Evolutionary conservation across 1,140 invertebrate species (phyloP).

Genomic region (Phocides pigmalion): DNA sequence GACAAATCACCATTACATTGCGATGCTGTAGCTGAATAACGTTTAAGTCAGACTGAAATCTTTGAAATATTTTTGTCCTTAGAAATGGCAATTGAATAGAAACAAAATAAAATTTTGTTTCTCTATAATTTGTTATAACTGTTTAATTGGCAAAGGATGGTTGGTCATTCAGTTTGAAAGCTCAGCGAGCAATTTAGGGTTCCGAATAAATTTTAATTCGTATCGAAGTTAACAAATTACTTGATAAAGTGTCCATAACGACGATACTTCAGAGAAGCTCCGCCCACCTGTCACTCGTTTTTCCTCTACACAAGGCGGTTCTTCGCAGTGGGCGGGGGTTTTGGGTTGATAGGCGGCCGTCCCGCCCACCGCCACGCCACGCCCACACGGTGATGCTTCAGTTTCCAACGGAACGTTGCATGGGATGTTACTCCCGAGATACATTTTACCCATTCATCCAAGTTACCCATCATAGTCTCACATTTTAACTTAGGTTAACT

Average conservation of each 20-base stretch:
- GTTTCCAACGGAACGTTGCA: slow-evolving; percentile 65
- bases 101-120: not conserved
- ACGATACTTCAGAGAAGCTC: slow-evolving; percentile 62
- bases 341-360: slow-evolving; percentile 34
- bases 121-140: not conserved
- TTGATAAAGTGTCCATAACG: slow-evolving; percentile 79
- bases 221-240: slow-evolving; percentile 77
- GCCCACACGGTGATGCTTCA: slow-evolving; percentile 67
- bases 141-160: not conserved
- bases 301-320: slow-evolving; percentile 57
- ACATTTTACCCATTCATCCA: too few species aligned
- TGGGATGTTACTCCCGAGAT: slow-evolving; percentile 59
- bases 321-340: slow-evolving; percentile 49
- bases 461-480: not conserved
- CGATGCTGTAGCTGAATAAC: not conserved
- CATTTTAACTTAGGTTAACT: not conserved
- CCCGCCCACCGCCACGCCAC: slow-evolving; percentile 62
- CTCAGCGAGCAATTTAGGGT: slow-evolving; percentile 39
- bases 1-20: slow-evolving; percentile 13
- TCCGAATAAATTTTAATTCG: slow-evolving; percentile 68
- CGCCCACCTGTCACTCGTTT: slow-evolving; percentile 75
- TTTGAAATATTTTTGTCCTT: not conserved
- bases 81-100: not conserved
- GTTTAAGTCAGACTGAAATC: not conserved
- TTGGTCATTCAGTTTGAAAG: slow-evolving; percentile 10